These are phyloP conservation scores for Pterocles orientalis DNA, from an alignment of 2,113 vertebrate species.

Conservation along the genomic window DNA sequence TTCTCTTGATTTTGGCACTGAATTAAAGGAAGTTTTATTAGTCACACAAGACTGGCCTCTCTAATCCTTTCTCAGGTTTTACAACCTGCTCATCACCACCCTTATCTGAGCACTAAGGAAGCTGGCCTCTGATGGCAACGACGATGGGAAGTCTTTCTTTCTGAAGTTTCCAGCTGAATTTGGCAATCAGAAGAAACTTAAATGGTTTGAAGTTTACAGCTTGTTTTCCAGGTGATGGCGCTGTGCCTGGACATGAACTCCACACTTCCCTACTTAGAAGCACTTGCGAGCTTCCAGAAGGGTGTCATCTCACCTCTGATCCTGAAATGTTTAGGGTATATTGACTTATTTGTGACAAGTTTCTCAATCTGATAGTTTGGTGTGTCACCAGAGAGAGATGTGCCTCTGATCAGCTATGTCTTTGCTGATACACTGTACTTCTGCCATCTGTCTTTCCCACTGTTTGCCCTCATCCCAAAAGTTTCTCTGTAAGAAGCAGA, in stretches of 20 bases:
- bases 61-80: neutral
- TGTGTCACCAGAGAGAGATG: neutral
- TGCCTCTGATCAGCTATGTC: neutral
- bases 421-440: neutral
- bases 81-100: neutral
- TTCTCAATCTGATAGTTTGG: neutral
- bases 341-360: neutral
- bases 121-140: neutral
- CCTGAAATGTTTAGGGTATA: neutral
- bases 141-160: neutral
- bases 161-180: neutral
- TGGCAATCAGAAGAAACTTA: neutral
- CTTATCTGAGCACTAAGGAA: neutral
- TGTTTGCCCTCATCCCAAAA: neutral
- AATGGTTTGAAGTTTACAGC: neutral
- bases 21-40: neutral
- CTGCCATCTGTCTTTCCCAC: neutral
- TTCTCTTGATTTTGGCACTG: neutral
- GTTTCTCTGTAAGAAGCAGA: neutral
- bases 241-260: neutral
- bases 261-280: fast-evolving
- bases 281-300: neutral
- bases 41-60: neutral
- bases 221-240: neutral
- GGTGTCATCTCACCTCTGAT: neutral